Conservation (phyloP, 2,888 invertebrate genomes). For the Diaperis boleti region DNA sequence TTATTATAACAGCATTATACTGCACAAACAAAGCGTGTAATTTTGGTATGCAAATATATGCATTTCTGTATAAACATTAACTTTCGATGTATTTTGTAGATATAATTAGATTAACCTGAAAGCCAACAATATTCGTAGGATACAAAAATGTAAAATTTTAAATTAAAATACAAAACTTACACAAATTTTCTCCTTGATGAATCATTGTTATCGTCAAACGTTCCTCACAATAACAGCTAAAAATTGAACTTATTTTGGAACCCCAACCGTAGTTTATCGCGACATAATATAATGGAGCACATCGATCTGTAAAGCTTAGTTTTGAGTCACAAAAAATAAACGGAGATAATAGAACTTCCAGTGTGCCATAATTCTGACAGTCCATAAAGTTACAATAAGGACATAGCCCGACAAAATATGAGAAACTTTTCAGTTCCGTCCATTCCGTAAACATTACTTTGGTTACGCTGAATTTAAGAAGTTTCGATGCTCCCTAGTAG, state of each 20-base stretch:
- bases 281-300: background rate
- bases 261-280: too few species aligned
- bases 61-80: too few species aligned
- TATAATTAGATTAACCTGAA: too few species aligned
- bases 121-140: too few species aligned
- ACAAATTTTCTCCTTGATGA: too few species aligned
- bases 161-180: too few species aligned
- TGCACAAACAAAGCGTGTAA: background rate
- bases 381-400: background rate
- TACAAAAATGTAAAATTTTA: too few species aligned
- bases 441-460: conserved; percentile 22
- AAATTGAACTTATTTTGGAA: too few species aligned
- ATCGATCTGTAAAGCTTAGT: background rate
- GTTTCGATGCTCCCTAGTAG: conserved; percentile 14
- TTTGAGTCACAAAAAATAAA: conserved; percentile 1
- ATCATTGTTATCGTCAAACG: too few species aligned
- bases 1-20: background rate
- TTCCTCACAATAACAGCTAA: too few species aligned
- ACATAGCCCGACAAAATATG: background rate
- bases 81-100: too few species aligned
- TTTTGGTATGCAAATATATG: too few species aligned
- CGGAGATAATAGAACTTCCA: background rate
- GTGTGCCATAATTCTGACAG: background rate
- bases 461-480: conserved; percentile 28
- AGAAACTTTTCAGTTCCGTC: conserved; percentile 15